Base-by-base conservation (phyloP, 2,113 vertebrate genomes). In the Gobiocypris rarus region DNA sequence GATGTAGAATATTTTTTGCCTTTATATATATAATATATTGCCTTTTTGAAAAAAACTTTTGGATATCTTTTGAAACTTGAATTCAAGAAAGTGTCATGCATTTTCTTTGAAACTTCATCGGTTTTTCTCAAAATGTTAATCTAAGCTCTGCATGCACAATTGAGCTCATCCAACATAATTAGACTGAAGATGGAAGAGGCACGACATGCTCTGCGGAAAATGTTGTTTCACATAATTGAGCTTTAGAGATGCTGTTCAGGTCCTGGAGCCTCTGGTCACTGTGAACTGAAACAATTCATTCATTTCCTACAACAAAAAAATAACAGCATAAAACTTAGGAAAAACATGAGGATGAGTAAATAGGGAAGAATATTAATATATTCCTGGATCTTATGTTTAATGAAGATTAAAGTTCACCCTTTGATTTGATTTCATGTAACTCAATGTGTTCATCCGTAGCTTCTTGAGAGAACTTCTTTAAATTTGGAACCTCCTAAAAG, bases 401-500 rank as follows among this genome's bases (percentile, higher is more conserved):
- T 31, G 15, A 31, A 54, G 48, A 28, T 34, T 5, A 22, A 54
- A 54, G 14, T 54, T 34, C 28, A 34, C 45, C 45, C 24, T 1
- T 31, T 75, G 45, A 56, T 22, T 56, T 56, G 74, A 75, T 75
- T 34, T 11, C 9, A 24, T 24, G 19, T n/a, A 3, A 11, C 52
- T 0, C 17, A 58, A 56, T 6, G 31, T 58, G 19, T 58, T 75
- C 50, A 75, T 31, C 8, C 9, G 34, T 56, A 10, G 26, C 9
- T 54, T 31, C 48, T 58, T 15, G 6, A 41, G 11, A 24, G 2
- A 77, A 58, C 28, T 24, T 76, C 10, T 76, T 79, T 59, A 79
- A 24, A 79, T 79, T 61, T 45, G 76, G 38, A 79, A 65, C 1
- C 26, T 48, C 43, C 26, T 31, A 67, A 65, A 78, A 43, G 34